Evolutionary conservation across 2,888 invertebrate genomes (phyloP), one percentile per base, ranked within the genome.

Genomic region (Metellina segmentata): DNA sequence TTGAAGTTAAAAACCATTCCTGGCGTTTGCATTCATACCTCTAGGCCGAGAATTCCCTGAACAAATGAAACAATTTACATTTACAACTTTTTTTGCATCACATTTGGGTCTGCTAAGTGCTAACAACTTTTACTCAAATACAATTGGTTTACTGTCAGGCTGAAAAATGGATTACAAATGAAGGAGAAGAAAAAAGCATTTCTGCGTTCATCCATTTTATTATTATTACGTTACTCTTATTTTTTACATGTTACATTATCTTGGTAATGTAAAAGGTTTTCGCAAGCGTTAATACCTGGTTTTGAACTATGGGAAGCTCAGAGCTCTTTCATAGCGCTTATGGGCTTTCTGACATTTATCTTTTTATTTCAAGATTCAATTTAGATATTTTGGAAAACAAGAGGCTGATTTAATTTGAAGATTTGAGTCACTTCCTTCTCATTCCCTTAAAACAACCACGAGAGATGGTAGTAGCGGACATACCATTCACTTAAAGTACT

Each of bases 61-160:
- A 78, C 87, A 87, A 91, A 87, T 83, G 74, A 91, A 91, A 83
- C 78, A 78, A 91, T 91, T 91, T 91, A 71, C 91, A 91, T 91
- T 77, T 34, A 48, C 61, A 71, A 81, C 48, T 11, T 61, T 75
- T 90, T 86, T 86, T 90, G 48, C 69, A 48, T 72, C 78, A 49
- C 72, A 70, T 81, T 77, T 81, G 20, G 72, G 9, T 51, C 20
- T 61, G 53, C 51, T 53, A 82, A 81, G 77, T 81, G 85, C 74
- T 86, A 90, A 86, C 85, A 90, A 90, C 85, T 70, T 86, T 81
- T 86, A 34, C 77, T 72, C 82, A n/a, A 70, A 53, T 51, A 72
- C 91, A 91, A 91, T 91, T 91, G 91, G 91, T 87, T 91, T 91
- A 91, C 48, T 72, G 87, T 78, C 87, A 91, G 77, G 87, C 72